Evolutionary conservation across 1,140 invertebrate genomes (phyloP).

Genomic region (Euwallacea fornicatus): DNA sequence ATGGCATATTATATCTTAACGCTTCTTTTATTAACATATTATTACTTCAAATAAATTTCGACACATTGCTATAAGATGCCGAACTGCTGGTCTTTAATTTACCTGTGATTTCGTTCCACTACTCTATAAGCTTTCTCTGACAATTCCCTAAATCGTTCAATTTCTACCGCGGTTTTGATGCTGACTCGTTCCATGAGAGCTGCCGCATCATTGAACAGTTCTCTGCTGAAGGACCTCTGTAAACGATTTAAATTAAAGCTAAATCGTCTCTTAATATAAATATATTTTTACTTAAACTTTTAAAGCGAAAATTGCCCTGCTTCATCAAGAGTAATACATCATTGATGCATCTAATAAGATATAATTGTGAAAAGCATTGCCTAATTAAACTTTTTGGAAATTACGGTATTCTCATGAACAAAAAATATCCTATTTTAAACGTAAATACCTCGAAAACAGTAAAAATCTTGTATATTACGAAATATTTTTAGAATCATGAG

Average conservation of each 20-base stretch:
- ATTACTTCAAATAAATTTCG: no score
- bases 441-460: no score
- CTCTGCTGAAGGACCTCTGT: constrained; percentile 89
- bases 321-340: not conserved
- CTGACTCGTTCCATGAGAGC: constrained; percentile 74
- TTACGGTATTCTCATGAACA: no score
- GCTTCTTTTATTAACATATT: no score
- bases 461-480: constrained; percentile 35
- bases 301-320: not conserved
- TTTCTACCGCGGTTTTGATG: constrained; percentile 82
- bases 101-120: constrained; percentile 76
- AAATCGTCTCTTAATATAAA: not conserved
- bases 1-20: no score
- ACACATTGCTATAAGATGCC: not conserved
- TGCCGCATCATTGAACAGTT: constrained; percentile 89
- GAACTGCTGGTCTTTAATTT: not conserved
- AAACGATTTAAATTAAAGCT: constrained; percentile 41
- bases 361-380: no score
- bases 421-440: no score
- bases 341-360: no score
- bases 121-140: constrained; percentile 79
- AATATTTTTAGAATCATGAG: constrained; percentile 1
- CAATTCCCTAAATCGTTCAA: constrained; percentile 80
- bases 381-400: no score
- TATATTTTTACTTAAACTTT: not conserved